Evolutionary conservation across 2,888 invertebrate species (phyloP), one percentile per base, ranked within the genome.

Genomic region (Antitype chi): DNA sequence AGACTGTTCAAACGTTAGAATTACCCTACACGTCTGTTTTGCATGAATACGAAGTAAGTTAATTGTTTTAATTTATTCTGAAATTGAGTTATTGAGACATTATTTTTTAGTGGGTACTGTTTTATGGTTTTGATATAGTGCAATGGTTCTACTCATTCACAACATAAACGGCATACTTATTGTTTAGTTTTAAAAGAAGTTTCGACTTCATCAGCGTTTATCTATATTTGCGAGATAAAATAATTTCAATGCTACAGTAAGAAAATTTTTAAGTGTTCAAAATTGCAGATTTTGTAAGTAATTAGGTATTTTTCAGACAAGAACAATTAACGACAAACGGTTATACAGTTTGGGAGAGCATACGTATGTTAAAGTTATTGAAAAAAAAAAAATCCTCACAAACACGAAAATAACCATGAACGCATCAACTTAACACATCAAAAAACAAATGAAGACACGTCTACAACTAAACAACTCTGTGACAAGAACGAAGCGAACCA

Each of bases 1-100:
- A 89, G 90, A 87, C 90, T 80, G 89, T 89, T 90, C 90, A 90
- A 91, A 92, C 89, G 89, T 88, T 90, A 90, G 84, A 82, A 84
- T 79, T 85, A 81, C 84, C 71, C 76, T 80, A 75, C 59, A 68
- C 68, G 67, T 76, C 84, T 75, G 60, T 77, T 83, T 76, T 72
- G 47, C 79, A 83, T 75, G 63, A 85, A 82, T 84, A 83, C 64
- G 47, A 87, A 83, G 74, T 82, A 85, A 85, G 77, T 74, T 87
- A 88, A 88, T 88, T 77, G 78, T 80, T 83, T 85, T 67, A 68
- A 76, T 81, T 81, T 62, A 32, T 62, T 68, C 38, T 53, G 49
- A 72, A 72, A 70, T 72, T 66, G 49, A 52, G 59, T 84, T 59
- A 78, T 81, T 73, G 57, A 80, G 62, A 82, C 71, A 76, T 82